phyloP scores from a whole-genome alignment of 1,140 invertebrate species.

The Coptotermes formosanus region DNA sequence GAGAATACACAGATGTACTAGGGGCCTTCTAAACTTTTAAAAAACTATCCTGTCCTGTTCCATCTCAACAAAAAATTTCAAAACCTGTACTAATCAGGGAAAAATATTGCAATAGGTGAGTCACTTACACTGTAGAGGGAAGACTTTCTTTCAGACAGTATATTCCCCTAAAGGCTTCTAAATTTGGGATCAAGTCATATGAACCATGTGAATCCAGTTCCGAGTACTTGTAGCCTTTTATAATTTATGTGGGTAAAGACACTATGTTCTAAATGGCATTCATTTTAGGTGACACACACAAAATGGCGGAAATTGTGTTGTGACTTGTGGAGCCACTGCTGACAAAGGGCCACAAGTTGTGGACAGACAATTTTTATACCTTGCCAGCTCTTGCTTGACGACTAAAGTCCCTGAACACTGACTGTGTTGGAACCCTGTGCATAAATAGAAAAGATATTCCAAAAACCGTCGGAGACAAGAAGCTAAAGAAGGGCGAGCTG shows the following conservation, averaged over 20 bases:
- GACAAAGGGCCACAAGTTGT: not conserved
- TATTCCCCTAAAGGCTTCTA: not conserved
- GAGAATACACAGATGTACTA: not conserved
- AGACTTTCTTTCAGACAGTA: not conserved
- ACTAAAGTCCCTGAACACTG: not conserved
- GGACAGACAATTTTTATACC: not conserved
- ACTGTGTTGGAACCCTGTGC: not conserved
- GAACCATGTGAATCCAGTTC: not conserved
- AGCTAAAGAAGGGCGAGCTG: not conserved
- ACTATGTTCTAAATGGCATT: not conserved
- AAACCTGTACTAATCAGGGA: not conserved
- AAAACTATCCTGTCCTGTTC: not conserved
- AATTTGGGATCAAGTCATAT: not conserved
- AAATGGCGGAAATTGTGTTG: not conserved
- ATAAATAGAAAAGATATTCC: not conserved
- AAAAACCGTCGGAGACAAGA: not conserved
- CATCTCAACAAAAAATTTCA: not conserved
- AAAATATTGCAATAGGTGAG: not conserved
- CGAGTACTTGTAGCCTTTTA: not conserved
- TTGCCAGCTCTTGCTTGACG: not conserved
- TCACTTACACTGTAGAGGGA: not conserved
- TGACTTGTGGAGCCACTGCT: not conserved
- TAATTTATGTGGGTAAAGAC: not conserved
- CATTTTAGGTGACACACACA: not conserved
- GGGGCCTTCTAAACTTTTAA: not conserved